These are phyloP conservation scores for Silurus meridionalis DNA, from an alignment of 2,113 vertebrate species.

Conservation along the genomic window DNA sequence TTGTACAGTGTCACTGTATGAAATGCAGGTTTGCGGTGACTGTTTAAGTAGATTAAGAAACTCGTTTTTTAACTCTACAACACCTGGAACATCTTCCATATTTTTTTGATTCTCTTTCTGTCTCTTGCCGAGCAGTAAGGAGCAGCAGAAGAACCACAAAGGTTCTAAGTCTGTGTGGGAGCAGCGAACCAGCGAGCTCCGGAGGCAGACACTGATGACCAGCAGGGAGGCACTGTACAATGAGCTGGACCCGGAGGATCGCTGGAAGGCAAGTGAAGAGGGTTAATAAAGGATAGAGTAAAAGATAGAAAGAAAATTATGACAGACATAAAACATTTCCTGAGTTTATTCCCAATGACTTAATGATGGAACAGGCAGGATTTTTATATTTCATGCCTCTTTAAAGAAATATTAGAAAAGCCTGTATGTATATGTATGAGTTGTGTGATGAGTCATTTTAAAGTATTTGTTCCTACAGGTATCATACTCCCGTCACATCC, in stretches of 20 bases:
- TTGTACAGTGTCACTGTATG: slow-evolving; percentile 24
- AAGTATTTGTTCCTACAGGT: slow-evolving; percentile 62
- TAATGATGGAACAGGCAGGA: background rate
- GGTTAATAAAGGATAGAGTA: slow-evolving; percentile 10
- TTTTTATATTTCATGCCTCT: background rate
- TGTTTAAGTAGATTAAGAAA: slow-evolving; percentile 28
- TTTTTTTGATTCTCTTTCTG: slow-evolving; percentile 35
- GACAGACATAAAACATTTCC: background rate
- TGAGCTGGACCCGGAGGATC: slow-evolving; percentile 87
- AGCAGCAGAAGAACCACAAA: slow-evolving; percentile 90
- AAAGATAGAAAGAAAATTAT: background rate
- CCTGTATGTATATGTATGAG: background rate
- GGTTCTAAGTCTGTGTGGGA: slow-evolving; percentile 88
- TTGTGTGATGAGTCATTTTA: background rate
- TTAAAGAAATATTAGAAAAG: background rate
- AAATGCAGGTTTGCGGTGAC: slow-evolving; percentile 33
- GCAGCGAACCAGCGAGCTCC: slow-evolving; percentile 89
- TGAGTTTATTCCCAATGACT: background rate
- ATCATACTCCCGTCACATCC: slow-evolving; percentile 80
- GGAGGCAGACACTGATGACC: slow-evolving; percentile 86
- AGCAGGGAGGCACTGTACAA: slow-evolving; percentile 91
- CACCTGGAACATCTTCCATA: background rate
- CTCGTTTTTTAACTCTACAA: background rate
- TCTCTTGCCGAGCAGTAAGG: slow-evolving; percentile 76
- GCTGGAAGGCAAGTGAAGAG: slow-evolving; percentile 81